Base-by-base conservation (phyloP, 2,888 invertebrate genomes). In the Perizoma affinitatum region DNA sequence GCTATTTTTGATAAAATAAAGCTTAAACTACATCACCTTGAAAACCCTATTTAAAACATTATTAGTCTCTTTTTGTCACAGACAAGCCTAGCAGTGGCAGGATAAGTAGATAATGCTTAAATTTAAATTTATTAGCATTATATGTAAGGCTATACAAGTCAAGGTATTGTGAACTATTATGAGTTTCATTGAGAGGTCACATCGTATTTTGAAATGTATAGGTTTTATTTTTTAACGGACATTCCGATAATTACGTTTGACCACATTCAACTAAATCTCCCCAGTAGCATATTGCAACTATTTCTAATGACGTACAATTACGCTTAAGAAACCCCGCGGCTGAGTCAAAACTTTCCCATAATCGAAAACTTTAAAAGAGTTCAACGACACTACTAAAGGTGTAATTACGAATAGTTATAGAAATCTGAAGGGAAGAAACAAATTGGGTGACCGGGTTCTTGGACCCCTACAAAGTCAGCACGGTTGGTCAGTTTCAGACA, bases 401-500 rank as follows among this genome's bases (percentile, higher is more conserved):
- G 83, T 90, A 91, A 91, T 92, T 91, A 90, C 76, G 80, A 73
- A 76, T 69, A 73, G 75, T 77, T 73, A 76, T 76, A 80, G 76
- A 77, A 79, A 72, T 68, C 69, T 58, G 71, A 73, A 85, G 86
- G 87, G 84, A 84, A 80, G 79, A 80, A 78, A 87, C 87, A 80
- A 88, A 86, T 87, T 87, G 83, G 88, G 88, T 88, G 86, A 90
- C 90, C 88, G 82, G 74, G 80, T 85, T 85, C 80, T 74, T 74
- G 83, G 80, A 83, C 87, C 92, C 91, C 87, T 82, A 77, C 79
- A 69, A 73, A 59, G 82, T 74, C 74, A 66, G 68, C 80, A 88
- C 87, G 88, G 83, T 86, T 88, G 92, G 92, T 92, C 92, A 92
- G 90, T 90, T 86, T 72, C 78, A 89, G 84, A 92, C 90, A 91